Evolutionary conservation across 2,888 invertebrate genomes (phyloP).

Genomic region (Falcaria lacertinaria): DNA sequence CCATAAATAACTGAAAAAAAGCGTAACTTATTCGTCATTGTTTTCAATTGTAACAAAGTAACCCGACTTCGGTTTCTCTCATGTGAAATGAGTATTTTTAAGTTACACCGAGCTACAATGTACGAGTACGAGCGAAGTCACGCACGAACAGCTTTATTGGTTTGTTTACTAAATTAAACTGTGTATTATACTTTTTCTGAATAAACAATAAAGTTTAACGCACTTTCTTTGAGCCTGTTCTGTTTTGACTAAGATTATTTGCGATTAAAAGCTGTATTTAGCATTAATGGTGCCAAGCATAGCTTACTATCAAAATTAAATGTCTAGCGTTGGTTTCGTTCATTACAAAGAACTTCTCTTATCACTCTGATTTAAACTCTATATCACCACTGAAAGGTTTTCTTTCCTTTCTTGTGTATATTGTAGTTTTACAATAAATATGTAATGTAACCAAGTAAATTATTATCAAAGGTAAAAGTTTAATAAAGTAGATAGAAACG

Average conservation of each 20-base stretch:
- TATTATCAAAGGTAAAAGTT: too few relatives aligned
- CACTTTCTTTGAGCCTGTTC: neutral
- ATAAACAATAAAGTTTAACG: slow-evolving; percentile 3
- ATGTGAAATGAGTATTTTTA: slow-evolving; percentile 6
- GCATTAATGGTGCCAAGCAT: neutral
- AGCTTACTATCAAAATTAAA: neutral
- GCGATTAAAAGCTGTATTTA: neutral
- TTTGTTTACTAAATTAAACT: slow-evolving; percentile 22
- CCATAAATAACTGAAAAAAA: slow-evolving; percentile 8
- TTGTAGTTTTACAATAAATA: too few relatives aligned
- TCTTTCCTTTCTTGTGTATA: too few relatives aligned
- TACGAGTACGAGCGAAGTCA: slow-evolving; percentile 22
- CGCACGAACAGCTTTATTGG: slow-evolving; percentile 33
- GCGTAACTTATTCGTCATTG: slow-evolving; percentile 20
- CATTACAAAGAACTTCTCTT: too few relatives aligned
- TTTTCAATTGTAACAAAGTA: slow-evolving; percentile 16
- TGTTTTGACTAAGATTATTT: neutral
- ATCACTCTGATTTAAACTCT: too few relatives aligned
- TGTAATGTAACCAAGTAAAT: too few relatives aligned
- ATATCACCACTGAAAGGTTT: too few relatives aligned
- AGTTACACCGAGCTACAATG: slow-evolving; percentile 1
- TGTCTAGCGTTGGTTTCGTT: too few relatives aligned
- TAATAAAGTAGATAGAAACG: too few relatives aligned
- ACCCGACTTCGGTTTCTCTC: slow-evolving; percentile 19
- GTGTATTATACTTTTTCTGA: slow-evolving; percentile 7